Percentiles rank a stretch among this genome's conserved stretches.
Evolutionary conservation across 2,888 invertebrate species (phyloP).

Genomic region (Hirudinaria manillensis): DNA sequence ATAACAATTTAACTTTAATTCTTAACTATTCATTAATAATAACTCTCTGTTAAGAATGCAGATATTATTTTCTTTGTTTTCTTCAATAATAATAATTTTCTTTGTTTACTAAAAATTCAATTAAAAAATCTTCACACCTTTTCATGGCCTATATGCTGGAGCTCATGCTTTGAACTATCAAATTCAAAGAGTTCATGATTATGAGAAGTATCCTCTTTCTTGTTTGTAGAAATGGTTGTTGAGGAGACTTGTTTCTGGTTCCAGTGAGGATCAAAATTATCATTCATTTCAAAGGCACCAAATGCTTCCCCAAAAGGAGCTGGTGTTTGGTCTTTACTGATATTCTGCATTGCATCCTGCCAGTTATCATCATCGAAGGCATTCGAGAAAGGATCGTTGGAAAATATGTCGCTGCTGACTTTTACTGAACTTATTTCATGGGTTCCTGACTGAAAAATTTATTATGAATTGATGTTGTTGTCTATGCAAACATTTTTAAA

Average conservation of each 20-base stretch:
- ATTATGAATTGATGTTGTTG: neutral
- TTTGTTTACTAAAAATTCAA: no score
- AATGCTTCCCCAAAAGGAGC: neutral
- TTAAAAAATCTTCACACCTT: no score
- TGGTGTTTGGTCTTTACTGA: neutral
- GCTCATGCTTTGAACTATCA: no score
- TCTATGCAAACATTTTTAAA: no score
- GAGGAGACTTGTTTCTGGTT: neutral
- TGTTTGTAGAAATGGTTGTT: neutral
- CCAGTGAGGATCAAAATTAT: neutral
- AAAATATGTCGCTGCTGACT: neutral
- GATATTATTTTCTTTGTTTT: no score
- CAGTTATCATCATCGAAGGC: slow-evolving; percentile 25
- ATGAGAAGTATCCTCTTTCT: no score
- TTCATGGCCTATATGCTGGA: no score
- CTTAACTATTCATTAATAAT: no score
- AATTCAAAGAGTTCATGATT: no score
- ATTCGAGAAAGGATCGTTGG: slow-evolving; percentile 15
- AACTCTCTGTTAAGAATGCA: no score
- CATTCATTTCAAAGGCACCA: neutral
- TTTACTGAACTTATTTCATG: neutral
- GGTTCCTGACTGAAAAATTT: neutral
- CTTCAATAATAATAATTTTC: no score
- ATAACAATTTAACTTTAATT: no score
- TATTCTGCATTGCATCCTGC: slow-evolving; percentile 21